phyloP scores from a whole-genome alignment of 2,888 invertebrate species.

The Camptogramma bilineatum region DNA sequence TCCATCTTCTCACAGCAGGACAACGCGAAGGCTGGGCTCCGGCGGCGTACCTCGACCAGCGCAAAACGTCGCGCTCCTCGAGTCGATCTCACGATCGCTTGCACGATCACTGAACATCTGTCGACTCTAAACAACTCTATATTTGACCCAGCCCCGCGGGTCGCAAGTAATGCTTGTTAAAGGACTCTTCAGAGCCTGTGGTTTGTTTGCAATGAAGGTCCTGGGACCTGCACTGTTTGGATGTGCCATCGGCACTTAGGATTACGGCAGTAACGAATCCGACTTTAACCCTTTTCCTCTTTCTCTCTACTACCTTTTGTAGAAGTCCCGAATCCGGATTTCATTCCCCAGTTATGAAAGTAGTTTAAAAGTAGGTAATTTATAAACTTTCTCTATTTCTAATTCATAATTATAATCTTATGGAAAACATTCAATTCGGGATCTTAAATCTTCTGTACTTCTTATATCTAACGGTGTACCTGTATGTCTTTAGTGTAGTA shows the following conservation, averaged over 20 bases:
- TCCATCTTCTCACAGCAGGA: conserved; percentile 72
- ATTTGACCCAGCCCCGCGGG: conserved; percentile 8
- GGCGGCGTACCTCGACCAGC: conserved; percentile 95
- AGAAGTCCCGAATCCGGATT: background rate
- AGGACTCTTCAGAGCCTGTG: background rate
- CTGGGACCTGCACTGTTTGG: conserved; percentile 7
- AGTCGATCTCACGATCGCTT: conserved; percentile 87
- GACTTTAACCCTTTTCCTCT: conserved; percentile 18
- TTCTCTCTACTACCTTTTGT: conserved; percentile 2
- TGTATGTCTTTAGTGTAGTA: background rate
- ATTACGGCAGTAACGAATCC: conserved; percentile 33
- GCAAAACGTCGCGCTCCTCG: conserved; percentile 91
- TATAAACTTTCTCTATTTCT: background rate
- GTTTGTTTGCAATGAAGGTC: conserved; percentile 11
- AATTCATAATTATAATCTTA: background rate
- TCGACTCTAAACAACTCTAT: conserved; percentile 3
- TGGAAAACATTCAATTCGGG: background rate
- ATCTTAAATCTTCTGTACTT: background rate
- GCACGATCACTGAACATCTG: conserved; percentile 71
- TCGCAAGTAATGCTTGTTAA: conserved; percentile 12
- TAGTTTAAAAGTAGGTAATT: background rate
- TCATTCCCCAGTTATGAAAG: background rate
- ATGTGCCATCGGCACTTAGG: conserved; percentile 35
- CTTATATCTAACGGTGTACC: conserved; percentile 7
- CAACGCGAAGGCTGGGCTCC: conserved; percentile 97